phyloP scores from a whole-genome alignment of 2,113 vertebrate species.

The Scophthalmus maximus region DNA sequence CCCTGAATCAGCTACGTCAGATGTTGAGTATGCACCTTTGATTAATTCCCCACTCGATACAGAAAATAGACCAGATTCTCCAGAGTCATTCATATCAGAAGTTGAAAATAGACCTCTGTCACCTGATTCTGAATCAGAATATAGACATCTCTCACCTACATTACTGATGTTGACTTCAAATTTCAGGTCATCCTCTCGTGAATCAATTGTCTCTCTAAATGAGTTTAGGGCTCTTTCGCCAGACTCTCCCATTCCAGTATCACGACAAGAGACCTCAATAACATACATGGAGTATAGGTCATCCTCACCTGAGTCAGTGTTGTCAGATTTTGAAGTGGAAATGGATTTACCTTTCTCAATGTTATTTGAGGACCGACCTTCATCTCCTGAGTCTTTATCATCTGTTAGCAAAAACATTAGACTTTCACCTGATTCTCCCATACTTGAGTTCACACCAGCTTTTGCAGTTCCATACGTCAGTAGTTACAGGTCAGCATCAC shows the following conservation, averaged over 20 bases:
- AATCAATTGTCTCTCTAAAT: background rate
- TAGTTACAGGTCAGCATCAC: conserved; percentile 17
- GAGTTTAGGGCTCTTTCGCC: background rate
- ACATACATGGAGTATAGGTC: background rate
- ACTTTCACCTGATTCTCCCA: conserved; percentile 49
- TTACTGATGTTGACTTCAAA: conserved; percentile 34
- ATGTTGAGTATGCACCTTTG: conserved; percentile 41
- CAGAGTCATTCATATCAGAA: conserved; percentile 32
- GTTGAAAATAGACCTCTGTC: conserved; percentile 34
- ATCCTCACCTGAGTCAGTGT: conserved; percentile 35
- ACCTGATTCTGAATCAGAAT: conserved; percentile 31
- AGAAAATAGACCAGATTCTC: conserved; percentile 19
- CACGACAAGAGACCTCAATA: background rate
- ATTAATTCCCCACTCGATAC: background rate
- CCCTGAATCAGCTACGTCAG: conserved; percentile 28
- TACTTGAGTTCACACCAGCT: conserved; percentile 5
- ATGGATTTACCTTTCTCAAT: background rate
- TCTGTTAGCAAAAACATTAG: conserved; percentile 15
- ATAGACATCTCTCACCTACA: conserved; percentile 32
- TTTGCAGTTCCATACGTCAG: background rate
- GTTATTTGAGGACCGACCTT: conserved; percentile 20
- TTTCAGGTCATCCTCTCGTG: conserved; percentile 39
- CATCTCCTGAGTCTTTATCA: conserved; percentile 38
- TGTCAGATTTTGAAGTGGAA: conserved; percentile 40
- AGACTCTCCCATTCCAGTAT: background rate